Evolutionary conservation across 2,888 invertebrate genomes (phyloP), one percentile per base, ranked within the genome.

Genomic region (Xestia xanthographa): DNA sequence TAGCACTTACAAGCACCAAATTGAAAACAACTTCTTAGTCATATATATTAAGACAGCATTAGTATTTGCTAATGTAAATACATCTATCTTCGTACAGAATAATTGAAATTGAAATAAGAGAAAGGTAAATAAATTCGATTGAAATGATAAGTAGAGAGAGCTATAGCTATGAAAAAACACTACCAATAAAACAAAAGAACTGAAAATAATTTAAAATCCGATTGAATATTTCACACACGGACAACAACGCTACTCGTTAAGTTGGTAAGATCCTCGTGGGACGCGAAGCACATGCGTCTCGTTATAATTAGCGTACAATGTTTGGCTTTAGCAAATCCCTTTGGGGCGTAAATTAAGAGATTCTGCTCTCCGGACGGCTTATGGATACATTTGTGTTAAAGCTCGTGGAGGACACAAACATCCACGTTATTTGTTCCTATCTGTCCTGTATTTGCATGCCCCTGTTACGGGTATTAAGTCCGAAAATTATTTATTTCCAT

Each of bases 221-320:
- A 78, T 77, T 62, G 71, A 77, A 88, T 75, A 87, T 88, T 85
- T 82, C 69, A 83, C 76, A 84, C 79, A 84, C 83, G 78, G 77
- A 75, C 83, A 85, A 89, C 86, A 88, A 87, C 86, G 86, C 86
- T 87, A 92, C 93, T 93, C 92, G 94, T 93, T 93, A 94, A 94
- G 95, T 95, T 93, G 87, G 85, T 84, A 86, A 90, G 93, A 96
- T 94, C 95, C 94, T 91, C 96, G 96, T 96, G 96, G 94, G 96
- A 96, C 92, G 82, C 79, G 81, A 76, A 92, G 92, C 96, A 96
- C 95, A 95, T 96, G 96, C 92, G 94, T 90, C 94, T 94, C 92
- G 95, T 96, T 96, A 96, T 96, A 96, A 96, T 96, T 96, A 96
- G 96, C 96, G 95, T 95, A 95, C 96, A 96, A 95, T 96, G 96